Percentiles rank a stretch among this genome's conserved stretches.
Conservation (phyloP, 2,113 vertebrate genomes). For the Aegotheles bennettii region DNA sequence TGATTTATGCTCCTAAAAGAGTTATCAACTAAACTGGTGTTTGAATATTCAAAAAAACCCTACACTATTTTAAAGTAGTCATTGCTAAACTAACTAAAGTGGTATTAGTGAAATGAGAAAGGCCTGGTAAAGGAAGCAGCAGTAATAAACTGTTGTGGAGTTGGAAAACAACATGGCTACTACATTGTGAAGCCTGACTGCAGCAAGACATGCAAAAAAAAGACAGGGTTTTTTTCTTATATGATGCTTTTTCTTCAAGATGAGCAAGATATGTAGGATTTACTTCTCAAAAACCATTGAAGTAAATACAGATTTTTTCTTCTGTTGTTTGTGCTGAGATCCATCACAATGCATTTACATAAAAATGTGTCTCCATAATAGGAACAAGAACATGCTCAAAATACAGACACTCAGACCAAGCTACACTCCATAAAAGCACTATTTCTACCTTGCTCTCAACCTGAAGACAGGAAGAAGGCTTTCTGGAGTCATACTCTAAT, state of each 20-base stretch:
- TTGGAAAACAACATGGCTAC: neutral
- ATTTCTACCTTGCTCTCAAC: neutral
- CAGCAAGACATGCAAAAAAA: neutral
- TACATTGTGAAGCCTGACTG: neutral
- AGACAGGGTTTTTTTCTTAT: neutral
- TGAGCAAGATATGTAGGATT: neutral
- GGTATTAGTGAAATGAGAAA: neutral
- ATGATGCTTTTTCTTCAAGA: neutral
- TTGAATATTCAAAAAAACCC: neutral
- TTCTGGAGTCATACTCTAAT: neutral
- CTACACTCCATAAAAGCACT: neutral
- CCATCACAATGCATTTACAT: neutral
- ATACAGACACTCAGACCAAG: neutral
- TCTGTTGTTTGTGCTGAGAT: neutral
- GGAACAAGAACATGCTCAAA: neutral
- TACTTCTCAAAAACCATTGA: neutral
- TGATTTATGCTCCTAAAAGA: neutral
- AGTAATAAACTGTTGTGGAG: neutral
- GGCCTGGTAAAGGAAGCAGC: neutral
- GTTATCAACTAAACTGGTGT: neutral
- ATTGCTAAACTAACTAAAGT: neutral
- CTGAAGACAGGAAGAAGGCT: neutral
- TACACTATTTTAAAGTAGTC: neutral
- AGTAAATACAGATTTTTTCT: neutral
- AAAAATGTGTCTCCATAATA: neutral